Percentiles rank a stretch among this genome's conserved stretches.
These are phyloP conservation scores for Buceros bicornis DNA, from an alignment of 2,797 vertebrate species.

Conservation along the genomic window DNA sequence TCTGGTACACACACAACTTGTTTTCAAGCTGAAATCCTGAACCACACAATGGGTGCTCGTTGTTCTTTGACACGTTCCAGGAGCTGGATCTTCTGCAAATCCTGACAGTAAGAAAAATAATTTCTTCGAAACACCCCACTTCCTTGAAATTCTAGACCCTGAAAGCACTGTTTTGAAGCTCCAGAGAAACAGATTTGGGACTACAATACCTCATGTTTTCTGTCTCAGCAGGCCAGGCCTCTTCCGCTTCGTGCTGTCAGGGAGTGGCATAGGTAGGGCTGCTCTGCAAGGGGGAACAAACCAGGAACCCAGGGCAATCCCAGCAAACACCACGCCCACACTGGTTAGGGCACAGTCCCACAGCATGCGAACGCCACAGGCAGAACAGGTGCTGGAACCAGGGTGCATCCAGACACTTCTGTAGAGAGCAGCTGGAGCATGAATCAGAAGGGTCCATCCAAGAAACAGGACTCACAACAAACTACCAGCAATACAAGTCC, in stretches of 20 bases:
- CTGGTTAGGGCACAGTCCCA: background rate
- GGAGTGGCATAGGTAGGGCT: background rate
- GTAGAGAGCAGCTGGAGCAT: background rate
- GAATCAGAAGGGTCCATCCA: background rate
- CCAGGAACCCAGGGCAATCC: background rate
- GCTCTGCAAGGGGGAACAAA: background rate
- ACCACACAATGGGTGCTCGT: background rate
- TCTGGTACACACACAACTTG: accelerated
- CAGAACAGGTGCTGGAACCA: background rate
- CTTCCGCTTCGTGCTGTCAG: accelerated
- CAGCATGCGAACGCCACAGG: background rate
- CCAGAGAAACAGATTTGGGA: background rate
- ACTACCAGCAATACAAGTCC: background rate
- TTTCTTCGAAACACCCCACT: background rate
- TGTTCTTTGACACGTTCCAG: background rate
- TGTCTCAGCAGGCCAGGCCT: background rate
- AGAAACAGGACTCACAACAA: background rate
- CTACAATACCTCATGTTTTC: background rate
- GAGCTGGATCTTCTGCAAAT: background rate
- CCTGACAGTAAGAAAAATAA: background rate
- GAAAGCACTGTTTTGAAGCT: background rate
- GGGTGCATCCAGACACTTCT: background rate
- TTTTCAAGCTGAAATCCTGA: background rate
- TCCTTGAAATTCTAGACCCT: background rate
- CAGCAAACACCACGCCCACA: background rate